Conservation (phyloP, 2,888 invertebrate species). For the Desoria tigrina region DNA sequence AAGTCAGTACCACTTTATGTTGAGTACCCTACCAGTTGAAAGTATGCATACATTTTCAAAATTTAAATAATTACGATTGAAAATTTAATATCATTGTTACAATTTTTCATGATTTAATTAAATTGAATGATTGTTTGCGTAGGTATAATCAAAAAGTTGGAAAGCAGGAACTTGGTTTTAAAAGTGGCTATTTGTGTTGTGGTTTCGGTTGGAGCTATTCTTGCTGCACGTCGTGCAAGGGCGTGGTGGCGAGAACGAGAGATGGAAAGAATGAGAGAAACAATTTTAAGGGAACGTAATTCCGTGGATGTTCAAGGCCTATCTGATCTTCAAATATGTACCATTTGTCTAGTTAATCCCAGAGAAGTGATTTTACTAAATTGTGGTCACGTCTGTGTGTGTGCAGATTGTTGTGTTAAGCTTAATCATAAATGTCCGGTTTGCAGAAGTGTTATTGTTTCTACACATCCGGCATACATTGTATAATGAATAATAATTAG, state of each 20-base stretch:
- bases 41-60: conserved; percentile 30
- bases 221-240: conserved; percentile 38
- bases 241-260: conserved; percentile 41
- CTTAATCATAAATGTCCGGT: conserved; percentile 51
- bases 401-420: conserved; percentile 56
- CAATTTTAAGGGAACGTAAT: conserved; percentile 41
- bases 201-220: conserved; percentile 41
- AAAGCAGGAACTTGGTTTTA: conserved; percentile 40
- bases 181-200: conserved; percentile 41
- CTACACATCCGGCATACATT: conserved; percentile 50
- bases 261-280: conserved; percentile 43
- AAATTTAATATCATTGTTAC: too few species aligned
- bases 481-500: conserved; percentile 27
- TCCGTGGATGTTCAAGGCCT: conserved; percentile 45
- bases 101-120: too few species aligned
- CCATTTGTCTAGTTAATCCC: conserved; percentile 57
- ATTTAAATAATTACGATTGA: too few species aligned
- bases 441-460: conserved; percentile 41
- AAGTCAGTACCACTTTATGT: conserved; percentile 40
- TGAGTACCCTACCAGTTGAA: conserved; percentile 50
- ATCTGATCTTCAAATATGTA: conserved; percentile 54
- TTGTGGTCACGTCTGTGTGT: conserved; percentile 59
- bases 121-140: conserved; percentile 13
- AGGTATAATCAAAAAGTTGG: conserved; percentile 45
- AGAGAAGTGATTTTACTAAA: conserved; percentile 57